A percentile compares a stretch with the other conserved stretches of the same genome.
Conservation (phyloP, 2,888 invertebrate genomes). For the Philonicus albiceps region DNA sequence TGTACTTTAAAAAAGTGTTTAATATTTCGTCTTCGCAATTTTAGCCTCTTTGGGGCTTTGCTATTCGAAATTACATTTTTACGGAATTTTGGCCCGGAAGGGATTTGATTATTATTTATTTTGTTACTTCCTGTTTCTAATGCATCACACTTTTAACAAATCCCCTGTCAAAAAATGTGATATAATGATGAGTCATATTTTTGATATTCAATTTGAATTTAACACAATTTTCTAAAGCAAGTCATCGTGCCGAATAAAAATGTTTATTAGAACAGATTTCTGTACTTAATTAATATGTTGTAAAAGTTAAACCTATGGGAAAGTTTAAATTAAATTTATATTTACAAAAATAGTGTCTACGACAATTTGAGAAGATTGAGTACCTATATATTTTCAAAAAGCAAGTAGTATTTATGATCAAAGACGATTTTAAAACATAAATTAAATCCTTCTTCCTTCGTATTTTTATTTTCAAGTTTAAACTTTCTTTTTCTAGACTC, state of each 20-base stretch:
- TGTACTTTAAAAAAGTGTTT: too few relatives aligned
- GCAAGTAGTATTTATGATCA: neutral
- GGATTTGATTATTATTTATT: too few relatives aligned
- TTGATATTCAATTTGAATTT: neutral
- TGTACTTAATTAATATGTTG: too few relatives aligned
- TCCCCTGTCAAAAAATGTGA: neutral
- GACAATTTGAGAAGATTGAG: neutral
- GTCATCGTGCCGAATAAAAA: neutral
- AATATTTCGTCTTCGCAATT: too few relatives aligned
- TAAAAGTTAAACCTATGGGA: neutral
- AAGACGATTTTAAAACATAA: neutral
- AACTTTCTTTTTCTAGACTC: neutral
- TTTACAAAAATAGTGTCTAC: neutral
- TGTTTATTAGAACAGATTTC: neutral
- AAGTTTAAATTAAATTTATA: neutral
- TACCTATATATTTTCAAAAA: neutral
- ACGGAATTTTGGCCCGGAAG: too few relatives aligned
- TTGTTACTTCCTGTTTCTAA: too few relatives aligned
- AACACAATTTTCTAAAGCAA: neutral
- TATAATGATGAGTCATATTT: neutral
- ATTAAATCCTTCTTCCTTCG: slow-evolving; percentile 48
- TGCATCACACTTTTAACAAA: neutral
- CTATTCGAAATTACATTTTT: too few relatives aligned
- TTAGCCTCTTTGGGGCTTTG: too few relatives aligned
- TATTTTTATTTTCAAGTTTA: slow-evolving; percentile 43